A percentile compares a stretch with the other conserved stretches of the same genome.
Evolutionary conservation across 2,113 vertebrate genomes (phyloP).

Genomic region (Trachemys scripta): DNA sequence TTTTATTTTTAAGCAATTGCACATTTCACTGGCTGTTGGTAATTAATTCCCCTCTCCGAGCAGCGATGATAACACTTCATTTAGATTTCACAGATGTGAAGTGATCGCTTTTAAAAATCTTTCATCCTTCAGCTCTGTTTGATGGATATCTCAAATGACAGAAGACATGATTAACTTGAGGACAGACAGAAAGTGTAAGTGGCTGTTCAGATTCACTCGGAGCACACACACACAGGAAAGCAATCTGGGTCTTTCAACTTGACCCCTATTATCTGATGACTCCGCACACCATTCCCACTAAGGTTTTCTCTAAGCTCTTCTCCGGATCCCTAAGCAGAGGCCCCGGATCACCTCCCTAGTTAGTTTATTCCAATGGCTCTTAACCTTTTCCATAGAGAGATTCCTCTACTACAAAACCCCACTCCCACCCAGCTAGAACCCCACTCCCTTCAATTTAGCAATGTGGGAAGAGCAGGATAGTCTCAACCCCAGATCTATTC

Average conservation of each 20-base stretch:
- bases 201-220: background rate
- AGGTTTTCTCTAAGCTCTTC: background rate
- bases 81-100: slow-evolving; percentile 1
- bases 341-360: background rate
- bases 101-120: background rate
- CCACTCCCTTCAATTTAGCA: background rate
- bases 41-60: background rate
- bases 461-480: background rate
- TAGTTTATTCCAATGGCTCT: background rate
- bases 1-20: background rate
- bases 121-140: background rate
- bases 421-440: background rate
- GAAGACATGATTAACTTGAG: slow-evolving; percentile 10
- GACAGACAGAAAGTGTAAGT: background rate
- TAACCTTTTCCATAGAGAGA: background rate
- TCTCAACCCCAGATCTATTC: background rate
- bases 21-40: background rate
- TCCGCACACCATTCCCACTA: background rate
- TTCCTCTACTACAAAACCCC: too few species aligned
- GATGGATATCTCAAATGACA: slow-evolving; percentile 13
- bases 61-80: slow-evolving; percentile 8
- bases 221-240: background rate
- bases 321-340: background rate
- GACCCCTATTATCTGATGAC: background rate
- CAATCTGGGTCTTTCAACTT: background rate